These are phyloP conservation scores for Tanypteryx hageni DNA, from an alignment of 2,888 invertebrate species.

Conservation along the genomic window DNA sequence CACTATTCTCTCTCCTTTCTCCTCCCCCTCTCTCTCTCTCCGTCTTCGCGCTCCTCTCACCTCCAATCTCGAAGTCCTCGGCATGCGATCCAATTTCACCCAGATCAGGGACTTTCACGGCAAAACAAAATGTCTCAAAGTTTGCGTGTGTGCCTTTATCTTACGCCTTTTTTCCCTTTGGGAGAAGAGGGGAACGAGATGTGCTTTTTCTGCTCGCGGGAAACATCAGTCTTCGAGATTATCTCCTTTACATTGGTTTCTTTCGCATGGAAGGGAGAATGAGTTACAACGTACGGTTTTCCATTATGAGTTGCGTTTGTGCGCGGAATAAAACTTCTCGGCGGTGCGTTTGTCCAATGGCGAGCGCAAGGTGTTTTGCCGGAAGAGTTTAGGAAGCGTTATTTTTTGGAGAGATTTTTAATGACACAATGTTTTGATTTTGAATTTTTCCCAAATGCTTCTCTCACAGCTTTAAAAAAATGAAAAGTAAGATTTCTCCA, in stretches of 20 bases:
- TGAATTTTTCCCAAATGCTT: too few relatives aligned
- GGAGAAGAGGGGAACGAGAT: not conserved
- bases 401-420: too few relatives aligned
- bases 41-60: not conserved
- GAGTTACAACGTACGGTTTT: not conserved
- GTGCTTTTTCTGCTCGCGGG: not conserved
- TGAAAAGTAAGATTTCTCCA: too few relatives aligned
- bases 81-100: conserved; percentile 6
- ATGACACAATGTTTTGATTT: too few relatives aligned
- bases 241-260: not conserved
- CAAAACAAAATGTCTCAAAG: not conserved
- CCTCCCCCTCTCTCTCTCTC: not conserved
- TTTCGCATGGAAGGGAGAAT: not conserved
- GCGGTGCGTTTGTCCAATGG: too few relatives aligned
- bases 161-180: not conserved
- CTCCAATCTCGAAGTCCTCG: not conserved
- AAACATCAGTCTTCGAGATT: not conserved
- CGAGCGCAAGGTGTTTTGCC: too few relatives aligned
- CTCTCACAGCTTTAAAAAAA: too few relatives aligned
- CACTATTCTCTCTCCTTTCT: not conserved
- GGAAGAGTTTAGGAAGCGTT: too few relatives aligned
- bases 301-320: not conserved
- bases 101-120: not conserved
- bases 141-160: not conserved
- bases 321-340: not conserved